Evolutionary conservation across 2,888 invertebrate species (phyloP).

Genomic region (Salpingus planirostris): DNA sequence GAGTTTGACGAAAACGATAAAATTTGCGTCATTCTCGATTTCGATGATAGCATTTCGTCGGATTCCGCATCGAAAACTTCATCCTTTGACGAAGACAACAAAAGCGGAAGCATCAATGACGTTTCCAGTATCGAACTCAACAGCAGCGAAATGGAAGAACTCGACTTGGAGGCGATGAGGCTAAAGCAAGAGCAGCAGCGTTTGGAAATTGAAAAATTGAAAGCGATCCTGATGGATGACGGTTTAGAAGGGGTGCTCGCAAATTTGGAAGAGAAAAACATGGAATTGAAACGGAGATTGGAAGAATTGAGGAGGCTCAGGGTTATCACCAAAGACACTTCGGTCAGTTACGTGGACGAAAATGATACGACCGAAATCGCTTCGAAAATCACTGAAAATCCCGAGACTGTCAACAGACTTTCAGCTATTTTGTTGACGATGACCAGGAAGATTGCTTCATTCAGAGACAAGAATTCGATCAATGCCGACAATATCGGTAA

Average conservation of each 20-base stretch:
- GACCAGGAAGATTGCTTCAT: conserved; percentile 34
- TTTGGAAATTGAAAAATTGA: conserved; percentile 29
- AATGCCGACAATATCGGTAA: conserved; percentile 37
- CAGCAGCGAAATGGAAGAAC: conserved; percentile 27
- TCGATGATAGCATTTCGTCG: no score
- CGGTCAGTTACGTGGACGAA: conserved; percentile 34
- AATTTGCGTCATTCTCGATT: no score
- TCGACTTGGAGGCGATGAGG: conserved; percentile 27
- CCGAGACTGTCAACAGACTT: conserved; percentile 35
- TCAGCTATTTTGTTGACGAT: conserved; percentile 38
- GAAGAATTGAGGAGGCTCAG: conserved; percentile 36
- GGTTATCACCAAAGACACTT: conserved; percentile 30
- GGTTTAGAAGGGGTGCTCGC: conserved; percentile 37
- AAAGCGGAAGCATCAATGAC: no score
- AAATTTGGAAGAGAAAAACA: conserved; percentile 36
- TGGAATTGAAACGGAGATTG: conserved; percentile 32
- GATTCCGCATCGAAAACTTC: no score
- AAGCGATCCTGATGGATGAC: conserved; percentile 31
- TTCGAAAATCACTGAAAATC: conserved; percentile 31
- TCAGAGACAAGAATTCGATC: conserved; percentile 37
- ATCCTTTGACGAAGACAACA: no score
- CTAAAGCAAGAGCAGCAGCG: conserved; percentile 30
- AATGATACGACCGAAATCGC: conserved; percentile 35
- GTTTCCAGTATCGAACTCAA: conserved; percentile 26
- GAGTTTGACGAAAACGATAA: no score